Evolutionary conservation across 2,888 invertebrate genomes (phyloP).

Genomic region (Teleiodes luculella): DNA sequence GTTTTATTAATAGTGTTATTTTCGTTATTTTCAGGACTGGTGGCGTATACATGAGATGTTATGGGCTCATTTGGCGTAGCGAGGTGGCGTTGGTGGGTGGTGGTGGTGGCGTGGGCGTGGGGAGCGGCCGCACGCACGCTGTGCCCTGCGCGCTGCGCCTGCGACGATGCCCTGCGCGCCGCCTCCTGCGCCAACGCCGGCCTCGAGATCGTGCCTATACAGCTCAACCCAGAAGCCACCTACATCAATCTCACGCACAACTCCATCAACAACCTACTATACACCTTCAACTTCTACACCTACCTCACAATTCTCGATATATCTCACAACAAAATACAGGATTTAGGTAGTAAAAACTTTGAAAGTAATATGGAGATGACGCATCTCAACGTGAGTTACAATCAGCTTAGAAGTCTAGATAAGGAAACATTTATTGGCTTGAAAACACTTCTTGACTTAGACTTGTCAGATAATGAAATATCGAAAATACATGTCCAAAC

Average conservation of each 20-base stretch:
- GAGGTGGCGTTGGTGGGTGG: conserved; percentile 74
- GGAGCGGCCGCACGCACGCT: conserved; percentile 78
- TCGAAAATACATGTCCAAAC: conserved; percentile 84
- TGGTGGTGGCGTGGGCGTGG: conserved; percentile 76
- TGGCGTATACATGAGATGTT: conserved; percentile 74
- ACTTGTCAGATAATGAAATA: conserved; percentile 88
- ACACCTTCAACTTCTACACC: conserved; percentile 88
- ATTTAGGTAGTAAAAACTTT: conserved; percentile 90
- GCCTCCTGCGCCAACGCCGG: conserved; percentile 88
- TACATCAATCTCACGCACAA: conserved; percentile 92
- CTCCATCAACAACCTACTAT: conserved; percentile 86
- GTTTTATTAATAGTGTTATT: conserved; percentile 18
- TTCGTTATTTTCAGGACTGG: conserved; percentile 59
- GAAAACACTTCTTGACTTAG: conserved; percentile 81
- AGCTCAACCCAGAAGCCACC: conserved; percentile 91
- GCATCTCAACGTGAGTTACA: conserved; percentile 87
- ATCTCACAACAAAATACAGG: conserved; percentile 88
- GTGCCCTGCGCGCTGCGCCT: conserved; percentile 89
- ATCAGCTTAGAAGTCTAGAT: conserved; percentile 83
- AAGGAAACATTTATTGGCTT: conserved; percentile 88
- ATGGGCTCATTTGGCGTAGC: conserved; percentile 73
- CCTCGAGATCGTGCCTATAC: conserved; percentile 91
- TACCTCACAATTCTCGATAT: conserved; percentile 89
- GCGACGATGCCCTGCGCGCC: conserved; percentile 87
- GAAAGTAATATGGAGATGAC: conserved; percentile 86